These are phyloP conservation scores for Sebastes cheni DNA, from an alignment of 2,797 vertebrate species.

Conservation along the genomic window DNA sequence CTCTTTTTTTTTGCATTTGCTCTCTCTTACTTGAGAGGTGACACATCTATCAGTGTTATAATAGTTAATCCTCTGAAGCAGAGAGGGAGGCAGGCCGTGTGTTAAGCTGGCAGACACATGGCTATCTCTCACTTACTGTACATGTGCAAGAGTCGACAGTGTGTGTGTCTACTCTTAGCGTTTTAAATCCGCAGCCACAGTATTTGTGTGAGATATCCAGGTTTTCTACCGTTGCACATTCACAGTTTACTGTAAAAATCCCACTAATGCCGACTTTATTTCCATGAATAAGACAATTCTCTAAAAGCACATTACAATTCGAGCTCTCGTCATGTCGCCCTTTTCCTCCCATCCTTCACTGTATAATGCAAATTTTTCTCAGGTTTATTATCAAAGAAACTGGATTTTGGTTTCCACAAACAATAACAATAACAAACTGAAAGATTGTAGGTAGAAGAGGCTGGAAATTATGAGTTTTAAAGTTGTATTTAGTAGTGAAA, in stretches of 20 bases:
- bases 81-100: slow-evolving; percentile 31
- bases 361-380: background rate
- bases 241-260: slow-evolving; percentile 25
- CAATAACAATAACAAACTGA: background rate
- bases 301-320: slow-evolving; percentile 1
- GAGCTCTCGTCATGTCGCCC: background rate
- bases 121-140: slow-evolving; percentile 39
- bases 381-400: background rate
- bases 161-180: background rate
- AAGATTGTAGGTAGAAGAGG: background rate
- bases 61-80: slow-evolving; percentile 57
- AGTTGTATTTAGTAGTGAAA: background rate
- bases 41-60: slow-evolving; percentile 49
- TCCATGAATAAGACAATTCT: slow-evolving; percentile 22
- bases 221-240: background rate
- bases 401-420: background rate
- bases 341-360: background rate
- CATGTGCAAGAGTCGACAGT: slow-evolving; percentile 4
- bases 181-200: slow-evolving; percentile 26
- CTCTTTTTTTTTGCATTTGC: background rate
- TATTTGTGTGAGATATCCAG: background rate
- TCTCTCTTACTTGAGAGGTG: slow-evolving; percentile 3
- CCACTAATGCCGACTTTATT: background rate
- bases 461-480: background rate
- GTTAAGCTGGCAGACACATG: slow-evolving; percentile 43